Evolutionary conservation across 2,888 invertebrate genomes (phyloP), one percentile per base, ranked within the genome.

Genomic region (Tiliacea citrago): DNA sequence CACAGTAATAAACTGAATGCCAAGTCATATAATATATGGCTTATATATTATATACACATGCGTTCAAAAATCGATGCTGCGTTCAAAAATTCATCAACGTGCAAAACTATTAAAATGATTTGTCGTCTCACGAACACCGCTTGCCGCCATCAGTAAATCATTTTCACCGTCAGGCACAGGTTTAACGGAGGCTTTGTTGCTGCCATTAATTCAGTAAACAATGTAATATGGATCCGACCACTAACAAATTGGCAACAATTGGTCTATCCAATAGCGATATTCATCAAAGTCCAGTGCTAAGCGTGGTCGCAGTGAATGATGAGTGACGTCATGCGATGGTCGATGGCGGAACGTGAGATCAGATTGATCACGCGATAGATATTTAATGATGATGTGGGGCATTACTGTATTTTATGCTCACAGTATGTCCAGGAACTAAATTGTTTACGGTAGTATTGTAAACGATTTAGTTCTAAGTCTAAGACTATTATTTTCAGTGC

Each of bases 171-270:
- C 86, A 86, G 76, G 83, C 82, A 80, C 86, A 86, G 85, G 85
- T 84, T 85, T 77, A 76, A 84, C 80, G 74, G 70, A 78, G 76
- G 86, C 85, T 86, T 83, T 79, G 87, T 85, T 87, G 79, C 77
- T 70, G 83, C 86, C 82, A 91, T 92, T 90, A 89, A 91, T 92
- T 90, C 81, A 83, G 87, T 89, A 89, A 89, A 88, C 90, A 88
- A 91, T 88, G 89, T 89, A 88, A 90, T 90, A 88, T 88, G 85
- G 88, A 87, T 85, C 82, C 79, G 79, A 86, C 89, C 91, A 83
- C 90, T 91, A 91, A 92, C 90, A 92, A 92, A 93, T 93, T 88
- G 91, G 85, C 61, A 86, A 90, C 92, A 89, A 91, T 91, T 91
- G 89, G 81, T 87, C 81, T 82, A 81, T 87, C 84, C 86, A 85